phyloP scores from a whole-genome alignment of 2,113 vertebrate species.

The Thunnus thynnus region DNA sequence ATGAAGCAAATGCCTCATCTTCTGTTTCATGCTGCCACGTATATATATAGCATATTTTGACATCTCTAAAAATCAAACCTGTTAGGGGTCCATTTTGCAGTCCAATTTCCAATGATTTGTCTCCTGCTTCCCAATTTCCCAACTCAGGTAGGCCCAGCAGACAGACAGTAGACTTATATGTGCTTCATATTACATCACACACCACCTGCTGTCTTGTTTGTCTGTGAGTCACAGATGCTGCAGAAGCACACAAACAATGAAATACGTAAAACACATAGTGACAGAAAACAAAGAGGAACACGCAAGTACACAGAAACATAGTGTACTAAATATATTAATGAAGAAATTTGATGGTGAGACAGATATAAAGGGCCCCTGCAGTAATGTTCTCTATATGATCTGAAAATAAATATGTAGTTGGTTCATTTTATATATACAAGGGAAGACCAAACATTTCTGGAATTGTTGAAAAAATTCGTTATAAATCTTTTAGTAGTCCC shows the following conservation, averaged over 20 bases:
- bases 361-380: no score
- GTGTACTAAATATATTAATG: neutral
- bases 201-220: conserved; percentile 63
- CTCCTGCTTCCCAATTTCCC: neutral
- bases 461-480: no score
- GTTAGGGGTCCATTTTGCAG: neutral
- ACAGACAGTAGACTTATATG: conserved; percentile 58
- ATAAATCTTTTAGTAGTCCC: no score
- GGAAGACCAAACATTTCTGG: no score
- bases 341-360: neutral
- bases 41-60: conserved; percentile 16
- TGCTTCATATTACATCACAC: conserved; percentile 61
- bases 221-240: conserved; percentile 68
- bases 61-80: conserved; percentile 22
- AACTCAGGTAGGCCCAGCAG: conserved; percentile 39
- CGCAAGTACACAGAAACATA: conserved; percentile 32
- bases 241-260: conserved; percentile 54
- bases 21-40: neutral
- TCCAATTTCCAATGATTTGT: neutral
- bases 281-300: conserved; percentile 61
- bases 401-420: no score
- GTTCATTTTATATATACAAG: no score
- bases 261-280: conserved; percentile 53
- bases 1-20: neutral
- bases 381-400: neutral